These are phyloP conservation scores for Bothrops jararaca DNA, from an alignment of 2,113 vertebrate genomes.

Conservation along the genomic window DNA sequence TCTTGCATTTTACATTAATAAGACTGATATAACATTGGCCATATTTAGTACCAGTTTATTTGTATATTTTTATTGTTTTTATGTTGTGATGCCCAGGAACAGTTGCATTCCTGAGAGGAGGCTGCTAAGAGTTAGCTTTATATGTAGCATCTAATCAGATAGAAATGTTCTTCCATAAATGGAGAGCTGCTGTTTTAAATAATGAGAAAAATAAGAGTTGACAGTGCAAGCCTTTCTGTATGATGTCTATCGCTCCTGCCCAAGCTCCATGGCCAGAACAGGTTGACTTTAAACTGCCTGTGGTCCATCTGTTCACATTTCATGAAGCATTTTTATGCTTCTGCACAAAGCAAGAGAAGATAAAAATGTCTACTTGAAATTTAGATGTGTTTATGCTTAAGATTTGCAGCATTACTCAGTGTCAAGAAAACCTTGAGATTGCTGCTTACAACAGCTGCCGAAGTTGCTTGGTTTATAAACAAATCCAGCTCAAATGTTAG, in stretches of 20 bases:
- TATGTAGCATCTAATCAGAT: not conserved
- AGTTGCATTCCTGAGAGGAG: not conserved
- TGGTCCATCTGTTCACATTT: slow-evolving; percentile 23
- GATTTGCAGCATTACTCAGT: not conserved
- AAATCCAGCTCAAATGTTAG: not conserved
- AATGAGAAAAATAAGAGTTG: not conserved
- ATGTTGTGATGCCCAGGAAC: not conserved
- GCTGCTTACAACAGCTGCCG: not conserved
- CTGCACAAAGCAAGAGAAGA: not conserved
- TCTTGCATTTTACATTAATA: not conserved
- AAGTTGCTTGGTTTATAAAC: not conserved
- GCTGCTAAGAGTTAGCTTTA: not conserved
- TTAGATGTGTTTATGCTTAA: slow-evolving; percentile 17
- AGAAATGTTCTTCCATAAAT: not conserved
- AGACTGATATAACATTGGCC: not conserved
- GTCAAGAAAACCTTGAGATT: not conserved
- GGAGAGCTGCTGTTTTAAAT: not conserved
- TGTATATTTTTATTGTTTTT: not conserved
- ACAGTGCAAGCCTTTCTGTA: not conserved
- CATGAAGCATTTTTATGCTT: slow-evolving; percentile 8
- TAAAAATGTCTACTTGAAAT: slow-evolving; percentile 9
- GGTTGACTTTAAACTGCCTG: not conserved
- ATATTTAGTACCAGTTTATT: not conserved
- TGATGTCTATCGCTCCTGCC: not conserved
- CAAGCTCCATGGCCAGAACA: not conserved